Conservation (phyloP, 2,797 vertebrate species). For the Podarcis siculus region DNA sequence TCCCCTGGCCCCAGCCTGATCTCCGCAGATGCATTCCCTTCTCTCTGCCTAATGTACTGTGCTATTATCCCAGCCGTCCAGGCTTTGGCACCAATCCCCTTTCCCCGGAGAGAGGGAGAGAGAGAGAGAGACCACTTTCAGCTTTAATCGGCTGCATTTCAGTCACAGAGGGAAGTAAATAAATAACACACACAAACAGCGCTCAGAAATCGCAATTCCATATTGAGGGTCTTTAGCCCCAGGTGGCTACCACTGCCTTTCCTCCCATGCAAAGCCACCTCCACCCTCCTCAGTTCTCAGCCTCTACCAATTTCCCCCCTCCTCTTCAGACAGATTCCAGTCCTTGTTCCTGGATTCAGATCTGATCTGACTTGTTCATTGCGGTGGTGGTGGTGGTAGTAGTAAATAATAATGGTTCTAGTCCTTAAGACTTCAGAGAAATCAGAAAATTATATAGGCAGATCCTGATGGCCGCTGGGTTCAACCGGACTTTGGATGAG, state of each 20-base stretch:
- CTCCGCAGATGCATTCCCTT: background rate
- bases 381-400: too few species aligned
- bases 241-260: background rate
- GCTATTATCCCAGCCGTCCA: conserved; percentile 9
- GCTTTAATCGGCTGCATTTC: conserved; percentile 9
- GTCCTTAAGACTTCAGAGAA: background rate
- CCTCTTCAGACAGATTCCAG: background rate
- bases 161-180: conserved; percentile 8
- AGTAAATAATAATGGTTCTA: background rate
- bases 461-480: background rate
- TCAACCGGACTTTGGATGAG: background rate
- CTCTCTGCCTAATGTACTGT: background rate
- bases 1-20: conserved; percentile 33
- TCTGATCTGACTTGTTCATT: background rate
- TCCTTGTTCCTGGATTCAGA: background rate
- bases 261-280: background rate
- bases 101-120: background rate
- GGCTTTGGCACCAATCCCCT: conserved; percentile 19
- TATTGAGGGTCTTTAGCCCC: background rate
- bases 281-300: background rate
- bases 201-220: background rate
- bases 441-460: background rate
- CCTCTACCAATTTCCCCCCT: too few species aligned
- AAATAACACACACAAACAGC: background rate
- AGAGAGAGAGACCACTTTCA: background rate